Percentiles rank a stretch among this genome's conserved stretches.
These are phyloP conservation scores for Gymnocypris eckloni DNA, from an alignment of 2,797 vertebrate genomes.

Conservation along the genomic window DNA sequence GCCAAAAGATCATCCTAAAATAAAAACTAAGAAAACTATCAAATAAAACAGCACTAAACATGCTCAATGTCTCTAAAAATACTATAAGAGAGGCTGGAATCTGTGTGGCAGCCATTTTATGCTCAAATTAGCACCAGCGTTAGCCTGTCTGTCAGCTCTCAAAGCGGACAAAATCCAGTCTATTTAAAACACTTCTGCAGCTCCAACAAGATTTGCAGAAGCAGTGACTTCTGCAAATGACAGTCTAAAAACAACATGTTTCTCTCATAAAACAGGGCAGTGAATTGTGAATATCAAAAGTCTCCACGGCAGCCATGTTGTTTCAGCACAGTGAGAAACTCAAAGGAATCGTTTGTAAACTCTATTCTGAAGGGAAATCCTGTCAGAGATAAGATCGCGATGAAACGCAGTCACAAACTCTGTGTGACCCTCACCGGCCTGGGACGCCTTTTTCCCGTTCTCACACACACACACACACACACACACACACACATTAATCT, in stretches of 20 bases:
- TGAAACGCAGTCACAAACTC: conserved; percentile 69
- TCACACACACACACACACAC: conserved; percentile 43
- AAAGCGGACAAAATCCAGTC: neutral
- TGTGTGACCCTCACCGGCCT: conserved; percentile 65
- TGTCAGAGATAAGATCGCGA: neutral
- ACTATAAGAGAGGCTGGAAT: neutral
- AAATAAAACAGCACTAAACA: neutral
- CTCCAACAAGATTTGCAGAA: neutral
- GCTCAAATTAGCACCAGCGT: neutral
- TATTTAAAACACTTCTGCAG: neutral
- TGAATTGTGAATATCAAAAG: neutral
- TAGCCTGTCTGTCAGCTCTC: neutral
- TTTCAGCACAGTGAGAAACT: neutral
- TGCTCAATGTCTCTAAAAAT: neutral
- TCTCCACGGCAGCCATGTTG: conserved; percentile 19
- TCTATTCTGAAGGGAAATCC: neutral
- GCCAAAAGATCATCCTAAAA: neutral
- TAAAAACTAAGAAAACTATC: neutral
- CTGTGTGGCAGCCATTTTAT: conserved; percentile 27
- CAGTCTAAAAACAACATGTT: neutral
- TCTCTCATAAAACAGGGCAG: neutral
- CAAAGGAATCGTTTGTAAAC: neutral
- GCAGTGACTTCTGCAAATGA: no score
- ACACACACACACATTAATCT: conserved; percentile 59
- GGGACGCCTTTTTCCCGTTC: conserved; percentile 62